Evolutionary conservation across 2,797 vertebrate species (phyloP).

Genomic region (Oryzias dopingdopingensis): DNA sequence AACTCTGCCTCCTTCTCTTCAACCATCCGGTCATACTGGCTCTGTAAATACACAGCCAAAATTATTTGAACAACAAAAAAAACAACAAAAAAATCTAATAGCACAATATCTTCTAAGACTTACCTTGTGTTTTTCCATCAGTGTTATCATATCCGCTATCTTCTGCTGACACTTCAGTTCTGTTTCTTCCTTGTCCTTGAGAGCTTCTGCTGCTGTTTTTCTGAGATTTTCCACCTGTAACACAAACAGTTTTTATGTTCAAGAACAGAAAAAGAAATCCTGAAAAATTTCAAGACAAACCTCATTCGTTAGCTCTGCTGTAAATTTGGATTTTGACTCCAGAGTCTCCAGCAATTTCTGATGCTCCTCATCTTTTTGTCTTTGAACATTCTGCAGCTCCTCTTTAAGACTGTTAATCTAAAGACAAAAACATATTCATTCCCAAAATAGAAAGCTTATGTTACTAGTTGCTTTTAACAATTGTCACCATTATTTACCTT

Average conservation of each 20-base stretch:
- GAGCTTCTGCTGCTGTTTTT: constrained; percentile 76
- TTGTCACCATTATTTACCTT: constrained; percentile 64
- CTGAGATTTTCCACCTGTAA: constrained; percentile 81
- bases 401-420: too few species aligned
- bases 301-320: constrained; percentile 81
- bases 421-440: neutral
- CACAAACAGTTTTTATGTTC: constrained; percentile 22
- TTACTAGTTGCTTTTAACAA: neutral
- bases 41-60: constrained; percentile 53
- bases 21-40: constrained; percentile 88
- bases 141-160: constrained; percentile 90
- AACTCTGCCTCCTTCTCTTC: constrained; percentile 91
- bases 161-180: constrained; percentile 90
- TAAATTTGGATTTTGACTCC: constrained; percentile 69
- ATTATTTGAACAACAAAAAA: neutral
- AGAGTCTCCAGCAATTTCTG: constrained; percentile 77
- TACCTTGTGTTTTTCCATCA: constrained; percentile 98
- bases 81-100: neutral
- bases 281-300: constrained; percentile 53
- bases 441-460: too few species aligned
- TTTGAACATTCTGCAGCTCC: constrained; percentile 56
- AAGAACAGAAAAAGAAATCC: neutral
- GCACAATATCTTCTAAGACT: neutral
- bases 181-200: constrained; percentile 79
- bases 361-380: constrained; percentile 70